These are phyloP conservation scores for Pristionchus mayeri DNA, from an alignment of 2,888 invertebrate genomes.

Conservation along the genomic window DNA sequence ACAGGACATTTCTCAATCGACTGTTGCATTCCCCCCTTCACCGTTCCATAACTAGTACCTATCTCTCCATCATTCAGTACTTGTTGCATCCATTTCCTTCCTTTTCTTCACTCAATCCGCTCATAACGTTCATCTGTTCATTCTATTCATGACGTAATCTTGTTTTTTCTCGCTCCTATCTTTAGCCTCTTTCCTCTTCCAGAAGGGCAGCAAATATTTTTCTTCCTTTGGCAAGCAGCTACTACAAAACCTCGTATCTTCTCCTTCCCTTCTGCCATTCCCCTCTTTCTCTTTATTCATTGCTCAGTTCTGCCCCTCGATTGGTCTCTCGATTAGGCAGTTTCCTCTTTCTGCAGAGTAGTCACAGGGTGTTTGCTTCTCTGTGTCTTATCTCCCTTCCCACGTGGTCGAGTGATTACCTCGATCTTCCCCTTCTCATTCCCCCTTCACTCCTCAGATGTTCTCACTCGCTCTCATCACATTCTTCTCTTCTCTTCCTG, in stretches of 20 bases:
- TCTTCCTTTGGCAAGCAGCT: not conserved
- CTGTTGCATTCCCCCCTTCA: not conserved
- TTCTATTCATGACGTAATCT: not conserved
- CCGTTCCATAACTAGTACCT: slow-evolving; percentile 19
- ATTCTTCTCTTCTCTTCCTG: slow-evolving; percentile 14
- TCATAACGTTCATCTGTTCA: not conserved
- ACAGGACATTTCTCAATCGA: not conserved
- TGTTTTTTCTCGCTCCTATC: not conserved
- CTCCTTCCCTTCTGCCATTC: not conserved
- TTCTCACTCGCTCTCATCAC: not conserved
- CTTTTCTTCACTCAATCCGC: not conserved
- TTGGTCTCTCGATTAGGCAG: not conserved
- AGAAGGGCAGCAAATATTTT: slow-evolving; percentile 17
- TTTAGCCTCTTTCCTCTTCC: not conserved
- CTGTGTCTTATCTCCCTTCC: not conserved
- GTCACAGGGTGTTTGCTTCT: slow-evolving; percentile 18
- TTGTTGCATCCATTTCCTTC: slow-evolving; percentile 8
- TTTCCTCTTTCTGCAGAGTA: not conserved
- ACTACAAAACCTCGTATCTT: not conserved
- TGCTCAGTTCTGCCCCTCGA: slow-evolving; percentile 18
- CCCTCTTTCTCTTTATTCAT: not conserved
- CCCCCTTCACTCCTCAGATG: not conserved
- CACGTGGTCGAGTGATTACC: slow-evolving; percentile 28
- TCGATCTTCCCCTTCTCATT: not conserved
- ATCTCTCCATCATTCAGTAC: slow-evolving; percentile 37